These are phyloP conservation scores for Schizaphis graminum DNA, from an alignment of 2,888 invertebrate species.

Conservation along the genomic window DNA sequence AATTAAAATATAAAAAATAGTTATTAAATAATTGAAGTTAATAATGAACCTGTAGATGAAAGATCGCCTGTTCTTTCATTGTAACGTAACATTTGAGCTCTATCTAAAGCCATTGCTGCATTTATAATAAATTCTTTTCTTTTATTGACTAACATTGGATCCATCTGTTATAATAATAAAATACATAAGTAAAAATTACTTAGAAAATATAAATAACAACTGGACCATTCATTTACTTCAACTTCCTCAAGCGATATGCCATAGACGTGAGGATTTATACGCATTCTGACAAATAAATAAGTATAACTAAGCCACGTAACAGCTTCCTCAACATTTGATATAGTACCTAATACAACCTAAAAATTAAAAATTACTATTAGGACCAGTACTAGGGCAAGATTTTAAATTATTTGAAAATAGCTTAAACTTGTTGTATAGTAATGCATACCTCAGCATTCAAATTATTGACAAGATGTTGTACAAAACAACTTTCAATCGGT, in stretches of 20 bases:
- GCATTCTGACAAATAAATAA: conserved; percentile 94
- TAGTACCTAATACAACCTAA: conserved; percentile 92
- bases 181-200: neutral
- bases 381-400: neutral
- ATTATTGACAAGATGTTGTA: conserved; percentile 92
- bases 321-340: conserved; percentile 94
- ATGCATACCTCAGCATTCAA: conserved; percentile 92
- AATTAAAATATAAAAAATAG: neutral
- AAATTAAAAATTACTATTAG: conserved; percentile 67
- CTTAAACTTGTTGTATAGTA: neutral
- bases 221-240: conserved; percentile 61
- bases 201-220: neutral
- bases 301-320: conserved; percentile 98
- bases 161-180: conserved; percentile 74
- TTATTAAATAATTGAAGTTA: neutral
- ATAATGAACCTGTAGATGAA: conserved; percentile 70
- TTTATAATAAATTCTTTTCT: conserved; percentile 83
- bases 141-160: conserved; percentile 83
- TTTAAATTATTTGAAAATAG: neutral
- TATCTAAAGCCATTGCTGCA: conserved; percentile 89
- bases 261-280: conserved; percentile 88
- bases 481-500: conserved; percentile 98
- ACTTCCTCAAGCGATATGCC: conserved; percentile 76
- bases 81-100: conserved; percentile 94
- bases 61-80: conserved; percentile 87